Conservation (phyloP, 2,888 invertebrate species). For the Xestoiulus laeticollis region DNA sequence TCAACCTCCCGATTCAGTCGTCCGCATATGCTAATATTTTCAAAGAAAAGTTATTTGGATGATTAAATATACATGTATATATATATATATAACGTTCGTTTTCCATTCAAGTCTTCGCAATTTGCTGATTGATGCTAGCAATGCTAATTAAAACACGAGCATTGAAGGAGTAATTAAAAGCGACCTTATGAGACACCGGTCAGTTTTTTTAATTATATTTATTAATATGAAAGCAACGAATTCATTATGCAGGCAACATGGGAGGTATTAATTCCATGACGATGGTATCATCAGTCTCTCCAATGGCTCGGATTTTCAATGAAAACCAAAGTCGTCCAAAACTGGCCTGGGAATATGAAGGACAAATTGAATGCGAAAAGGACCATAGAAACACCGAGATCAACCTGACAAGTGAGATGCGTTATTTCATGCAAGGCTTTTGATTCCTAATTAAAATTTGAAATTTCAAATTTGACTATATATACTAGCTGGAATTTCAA, state of each 20-base stretch:
- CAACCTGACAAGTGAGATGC: not conserved
- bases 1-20: not conserved
- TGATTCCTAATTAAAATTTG: not conserved
- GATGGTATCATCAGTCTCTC: not conserved
- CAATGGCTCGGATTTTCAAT: not conserved
- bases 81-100: not conserved
- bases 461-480: not conserved
- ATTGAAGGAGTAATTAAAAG: not conserved
- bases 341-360: not conserved
- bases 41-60: not conserved
- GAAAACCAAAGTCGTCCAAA: constrained; percentile 7
- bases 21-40: not conserved
- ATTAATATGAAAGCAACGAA: not conserved
- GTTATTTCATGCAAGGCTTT: not conserved
- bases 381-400: not conserved
- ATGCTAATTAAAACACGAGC: not conserved
- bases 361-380: constrained; percentile 19
- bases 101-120: not conserved
- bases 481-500: not conserved
- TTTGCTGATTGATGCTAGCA: too few relatives aligned
- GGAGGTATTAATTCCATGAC: not conserved
- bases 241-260: not conserved
- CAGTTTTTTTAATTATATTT: not conserved
- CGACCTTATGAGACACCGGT: not conserved
- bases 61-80: not conserved